Conservation (phyloP, 2,888 invertebrate genomes). For the Tenthredo distinguenda region DNA sequence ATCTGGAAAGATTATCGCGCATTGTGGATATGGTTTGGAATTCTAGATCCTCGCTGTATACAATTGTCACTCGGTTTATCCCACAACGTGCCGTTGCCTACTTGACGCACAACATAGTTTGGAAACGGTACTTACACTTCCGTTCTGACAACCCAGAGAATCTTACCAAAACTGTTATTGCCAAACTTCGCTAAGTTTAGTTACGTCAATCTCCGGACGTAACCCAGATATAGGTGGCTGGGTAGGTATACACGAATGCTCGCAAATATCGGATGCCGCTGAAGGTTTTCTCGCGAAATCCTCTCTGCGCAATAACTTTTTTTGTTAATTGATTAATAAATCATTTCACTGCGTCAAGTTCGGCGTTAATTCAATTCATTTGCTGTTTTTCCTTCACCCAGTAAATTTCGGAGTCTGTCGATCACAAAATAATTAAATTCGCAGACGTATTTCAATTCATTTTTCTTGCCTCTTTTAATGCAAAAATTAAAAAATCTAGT, state of each 20-base stretch:
- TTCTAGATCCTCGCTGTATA: background rate
- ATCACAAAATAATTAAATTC: background rate
- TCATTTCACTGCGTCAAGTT: background rate
- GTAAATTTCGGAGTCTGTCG: background rate
- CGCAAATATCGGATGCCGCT: background rate
- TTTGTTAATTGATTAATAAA: background rate
- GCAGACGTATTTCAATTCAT: background rate
- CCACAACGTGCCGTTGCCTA: background rate
- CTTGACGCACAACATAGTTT: conserved; percentile 13
- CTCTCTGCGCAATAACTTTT: background rate
- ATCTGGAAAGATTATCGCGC: background rate
- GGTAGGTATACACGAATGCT: background rate
- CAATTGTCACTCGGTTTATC: conserved; percentile 1
- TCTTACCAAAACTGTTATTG: conserved; percentile 44
- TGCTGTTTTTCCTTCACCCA: background rate
- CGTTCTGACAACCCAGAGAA: conserved; percentile 14
- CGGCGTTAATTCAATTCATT: background rate
- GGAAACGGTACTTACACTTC: conserved; percentile 23
- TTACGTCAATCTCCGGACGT: conserved; percentile 37
- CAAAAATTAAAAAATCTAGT: too few relatives aligned
- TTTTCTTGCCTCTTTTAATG: background rate
- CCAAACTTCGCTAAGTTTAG: conserved; percentile 33
- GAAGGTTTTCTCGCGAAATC: background rate
- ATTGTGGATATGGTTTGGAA: background rate
- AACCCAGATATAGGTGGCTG: background rate